Evolutionary conservation across 1,140 invertebrate genomes (phyloP).

Genomic region (Camponotus pennsylvanicus): DNA sequence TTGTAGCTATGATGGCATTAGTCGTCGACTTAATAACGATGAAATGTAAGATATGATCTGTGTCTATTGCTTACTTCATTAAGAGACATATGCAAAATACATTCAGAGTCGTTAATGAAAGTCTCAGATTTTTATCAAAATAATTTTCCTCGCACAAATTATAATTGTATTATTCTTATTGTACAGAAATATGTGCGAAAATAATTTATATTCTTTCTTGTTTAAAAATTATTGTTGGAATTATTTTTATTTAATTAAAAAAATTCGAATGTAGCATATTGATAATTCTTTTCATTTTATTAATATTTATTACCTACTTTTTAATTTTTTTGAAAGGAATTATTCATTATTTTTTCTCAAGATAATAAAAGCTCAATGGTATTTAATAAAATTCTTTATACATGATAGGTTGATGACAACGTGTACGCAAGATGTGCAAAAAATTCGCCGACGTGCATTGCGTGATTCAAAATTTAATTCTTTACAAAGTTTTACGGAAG

Average conservation of each 20-base stretch:
- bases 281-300: neutral
- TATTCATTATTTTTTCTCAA: neutral
- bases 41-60: constrained; percentile 57
- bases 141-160: neutral
- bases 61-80: constrained; percentile 75
- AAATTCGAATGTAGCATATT: neutral
- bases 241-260: neutral
- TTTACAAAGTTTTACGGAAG: constrained; percentile 19
- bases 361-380: neutral
- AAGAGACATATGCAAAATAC: constrained; percentile 67
- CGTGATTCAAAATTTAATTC: neutral
- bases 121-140: neutral
- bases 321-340: neutral
- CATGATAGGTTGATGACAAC: neutral
- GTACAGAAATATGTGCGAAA: neutral
- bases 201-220: neutral
- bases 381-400: neutral
- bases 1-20: constrained; percentile 41
- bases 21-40: constrained; percentile 62
- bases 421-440: neutral
- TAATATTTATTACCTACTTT: neutral
- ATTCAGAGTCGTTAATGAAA: neutral
- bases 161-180: constrained; percentile 2
- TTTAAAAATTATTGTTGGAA: neutral
- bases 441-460: neutral